These are phyloP conservation scores for Verasper variegatus DNA, from an alignment of 2,113 vertebrate species.

Conservation along the genomic window DNA sequence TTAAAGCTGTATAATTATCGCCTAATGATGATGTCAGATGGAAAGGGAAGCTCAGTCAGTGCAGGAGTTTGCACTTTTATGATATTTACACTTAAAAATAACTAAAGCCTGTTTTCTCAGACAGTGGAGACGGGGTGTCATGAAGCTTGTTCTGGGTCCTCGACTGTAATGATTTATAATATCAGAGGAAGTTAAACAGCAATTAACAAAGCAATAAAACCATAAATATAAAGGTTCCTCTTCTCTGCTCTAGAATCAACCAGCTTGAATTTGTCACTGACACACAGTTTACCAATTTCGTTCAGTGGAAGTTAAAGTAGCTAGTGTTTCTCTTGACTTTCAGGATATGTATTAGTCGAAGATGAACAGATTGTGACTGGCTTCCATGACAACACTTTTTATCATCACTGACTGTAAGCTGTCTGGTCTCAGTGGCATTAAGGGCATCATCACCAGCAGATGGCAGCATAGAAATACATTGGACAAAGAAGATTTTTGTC, in stretches of 20 bases:
- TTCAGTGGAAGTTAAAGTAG: slow-evolving; percentile 22
- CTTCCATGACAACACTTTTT: slow-evolving; percentile 1
- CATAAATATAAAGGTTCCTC: not conserved
- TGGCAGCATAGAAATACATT: not conserved
- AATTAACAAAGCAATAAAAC: slow-evolving; percentile 38
- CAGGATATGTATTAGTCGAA: slow-evolving; percentile 6
- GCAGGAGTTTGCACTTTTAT: slow-evolving; percentile 6
- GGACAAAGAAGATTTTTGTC: not conserved
- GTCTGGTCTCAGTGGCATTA: slow-evolving; percentile 13
- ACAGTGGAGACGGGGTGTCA: not conserved
- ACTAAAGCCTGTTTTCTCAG: not conserved
- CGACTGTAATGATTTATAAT: slow-evolving; percentile 19
- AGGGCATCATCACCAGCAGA: slow-evolving; percentile 1
- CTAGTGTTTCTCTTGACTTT: slow-evolving; percentile 10
- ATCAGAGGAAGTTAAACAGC: not conserved
- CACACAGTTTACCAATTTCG: slow-evolving; percentile 50
- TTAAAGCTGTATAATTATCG: not conserved
- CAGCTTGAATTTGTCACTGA: not conserved
- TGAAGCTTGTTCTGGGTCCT: slow-evolving; percentile 12
- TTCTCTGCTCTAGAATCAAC: not conserved
- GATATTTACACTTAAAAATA: not conserved
- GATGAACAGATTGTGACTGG: slow-evolving; percentile 4
- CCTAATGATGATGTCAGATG: not conserved
- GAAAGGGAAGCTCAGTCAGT: not conserved
- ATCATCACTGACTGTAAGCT: not conserved